Conservation (phyloP, 2,113 vertebrate genomes). For the Peromyscus polionotus region DNA sequence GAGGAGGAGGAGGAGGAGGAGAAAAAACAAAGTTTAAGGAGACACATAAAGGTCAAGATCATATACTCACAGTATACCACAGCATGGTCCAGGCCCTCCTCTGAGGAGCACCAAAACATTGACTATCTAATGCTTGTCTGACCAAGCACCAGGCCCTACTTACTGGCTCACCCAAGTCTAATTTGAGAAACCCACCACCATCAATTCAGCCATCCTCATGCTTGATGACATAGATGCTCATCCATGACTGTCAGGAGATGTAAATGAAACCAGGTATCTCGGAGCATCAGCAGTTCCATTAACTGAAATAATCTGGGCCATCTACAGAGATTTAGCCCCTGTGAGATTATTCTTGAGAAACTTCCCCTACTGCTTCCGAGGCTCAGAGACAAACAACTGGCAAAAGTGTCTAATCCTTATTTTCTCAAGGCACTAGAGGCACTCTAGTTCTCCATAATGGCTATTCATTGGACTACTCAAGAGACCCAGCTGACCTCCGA, state of each 20-base stretch:
- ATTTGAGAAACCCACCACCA: not conserved
- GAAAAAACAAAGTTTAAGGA: too few species aligned
- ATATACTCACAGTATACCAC: not conserved
- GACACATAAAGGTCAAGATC: not conserved
- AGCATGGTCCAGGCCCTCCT: not conserved
- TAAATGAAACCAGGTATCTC: not conserved
- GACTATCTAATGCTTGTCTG: not conserved
- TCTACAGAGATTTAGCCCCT: not conserved
- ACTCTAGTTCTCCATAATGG: not conserved
- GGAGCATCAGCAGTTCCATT: not conserved
- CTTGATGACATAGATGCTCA: not conserved
- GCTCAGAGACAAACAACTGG: not conserved
- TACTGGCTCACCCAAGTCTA: not conserved
- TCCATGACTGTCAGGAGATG: not conserved
- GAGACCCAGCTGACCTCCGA: not conserved
- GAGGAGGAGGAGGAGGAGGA: too few species aligned
- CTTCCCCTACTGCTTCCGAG: not conserved
- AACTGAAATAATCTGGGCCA: not conserved
- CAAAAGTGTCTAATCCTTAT: not conserved
- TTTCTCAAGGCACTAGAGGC: not conserved
- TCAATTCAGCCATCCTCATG: not conserved
- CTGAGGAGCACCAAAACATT: not conserved
- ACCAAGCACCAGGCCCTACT: not conserved
- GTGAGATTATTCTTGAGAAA: not conserved
- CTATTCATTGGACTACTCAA: not conserved